These are phyloP conservation scores for Pteria penguin DNA, from an alignment of 2,888 invertebrate genomes.

Conservation along the genomic window DNA sequence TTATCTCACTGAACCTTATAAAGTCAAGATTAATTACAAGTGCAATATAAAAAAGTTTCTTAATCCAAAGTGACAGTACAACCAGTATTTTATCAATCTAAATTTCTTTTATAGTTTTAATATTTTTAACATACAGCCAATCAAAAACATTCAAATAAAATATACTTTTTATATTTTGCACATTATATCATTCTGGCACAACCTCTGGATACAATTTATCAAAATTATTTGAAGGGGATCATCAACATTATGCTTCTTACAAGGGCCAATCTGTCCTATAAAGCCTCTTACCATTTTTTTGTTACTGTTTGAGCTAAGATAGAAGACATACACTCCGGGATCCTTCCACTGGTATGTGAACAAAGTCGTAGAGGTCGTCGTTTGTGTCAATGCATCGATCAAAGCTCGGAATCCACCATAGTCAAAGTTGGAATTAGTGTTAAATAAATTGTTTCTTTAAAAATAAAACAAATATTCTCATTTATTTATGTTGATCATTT, in stretches of 20 bases:
- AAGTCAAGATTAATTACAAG: too few relatives aligned
- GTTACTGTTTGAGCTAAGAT: slow-evolving; percentile 72
- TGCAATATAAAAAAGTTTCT: too few relatives aligned
- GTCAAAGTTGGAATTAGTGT: slow-evolving; percentile 77
- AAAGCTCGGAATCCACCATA: slow-evolving; percentile 77
- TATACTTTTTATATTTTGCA: slow-evolving; percentile 3
- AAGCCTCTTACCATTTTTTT: slow-evolving; percentile 78
- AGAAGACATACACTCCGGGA: slow-evolving; percentile 76
- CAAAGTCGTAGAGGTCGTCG: slow-evolving; percentile 69
- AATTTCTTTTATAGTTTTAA: too few relatives aligned
- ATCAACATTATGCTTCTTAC: too few relatives aligned
- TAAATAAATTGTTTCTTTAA: slow-evolving; percentile 77
- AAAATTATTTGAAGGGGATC: not conserved
- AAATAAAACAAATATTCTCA: slow-evolving; percentile 12
- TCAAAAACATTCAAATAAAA: too few relatives aligned
- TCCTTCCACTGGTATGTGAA: slow-evolving; percentile 77
- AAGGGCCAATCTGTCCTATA: too few relatives aligned
- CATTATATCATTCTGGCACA: not conserved
- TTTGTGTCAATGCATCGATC: slow-evolving; percentile 68
- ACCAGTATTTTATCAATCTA: too few relatives aligned
- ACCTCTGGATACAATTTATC: not conserved
- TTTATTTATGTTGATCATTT: not conserved
- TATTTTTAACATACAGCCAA: too few relatives aligned
- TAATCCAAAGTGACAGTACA: too few relatives aligned
- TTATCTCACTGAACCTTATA: too few relatives aligned